Conservation (phyloP, 2,113 vertebrate genomes). For the Macquaria ambigua region DNA sequence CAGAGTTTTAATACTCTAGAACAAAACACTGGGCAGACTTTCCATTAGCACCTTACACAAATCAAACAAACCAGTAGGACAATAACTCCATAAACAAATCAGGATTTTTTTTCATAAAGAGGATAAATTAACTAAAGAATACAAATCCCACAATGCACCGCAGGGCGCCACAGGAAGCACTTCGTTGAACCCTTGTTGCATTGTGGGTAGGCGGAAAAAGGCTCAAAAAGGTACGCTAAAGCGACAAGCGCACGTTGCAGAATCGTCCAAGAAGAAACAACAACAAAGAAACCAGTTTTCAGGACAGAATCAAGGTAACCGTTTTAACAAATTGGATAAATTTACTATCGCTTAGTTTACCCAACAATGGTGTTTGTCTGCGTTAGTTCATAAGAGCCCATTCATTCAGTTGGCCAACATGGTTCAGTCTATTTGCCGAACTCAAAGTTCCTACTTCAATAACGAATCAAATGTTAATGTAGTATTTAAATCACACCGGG, state of each 20-base stretch:
- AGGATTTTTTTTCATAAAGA: background rate
- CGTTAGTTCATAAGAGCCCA: background rate
- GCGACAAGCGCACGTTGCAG: constrained; percentile 71
- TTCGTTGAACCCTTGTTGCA: constrained; percentile 24
- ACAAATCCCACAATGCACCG: constrained; percentile 56
- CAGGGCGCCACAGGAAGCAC: constrained; percentile 41
- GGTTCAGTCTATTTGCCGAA: constrained; percentile 12
- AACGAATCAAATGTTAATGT: background rate
- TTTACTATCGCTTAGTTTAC: rapidly evolving
- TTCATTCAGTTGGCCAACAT: constrained; percentile 43
- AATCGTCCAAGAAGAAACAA: background rate
- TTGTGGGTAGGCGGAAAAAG: constrained; percentile 81
- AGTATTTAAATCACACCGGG: rapidly evolving
- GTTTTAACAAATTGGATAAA: rapidly evolving
- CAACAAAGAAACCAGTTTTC: background rate
- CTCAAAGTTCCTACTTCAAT: background rate
- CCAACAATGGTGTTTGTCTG: rapidly evolving
- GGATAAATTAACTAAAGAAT: background rate
- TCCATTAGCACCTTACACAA: background rate
- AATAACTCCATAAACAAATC: background rate
- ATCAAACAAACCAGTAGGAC: background rate
- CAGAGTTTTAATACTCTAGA: background rate
- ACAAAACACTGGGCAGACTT: background rate
- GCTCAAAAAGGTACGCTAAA: constrained; percentile 51
- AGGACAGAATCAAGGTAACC: constrained; percentile 37